Percentiles rank a stretch among this genome's conserved stretches.
Conservation (phyloP, 2,113 vertebrate species). For the Saimiri boliviensis region DNA sequence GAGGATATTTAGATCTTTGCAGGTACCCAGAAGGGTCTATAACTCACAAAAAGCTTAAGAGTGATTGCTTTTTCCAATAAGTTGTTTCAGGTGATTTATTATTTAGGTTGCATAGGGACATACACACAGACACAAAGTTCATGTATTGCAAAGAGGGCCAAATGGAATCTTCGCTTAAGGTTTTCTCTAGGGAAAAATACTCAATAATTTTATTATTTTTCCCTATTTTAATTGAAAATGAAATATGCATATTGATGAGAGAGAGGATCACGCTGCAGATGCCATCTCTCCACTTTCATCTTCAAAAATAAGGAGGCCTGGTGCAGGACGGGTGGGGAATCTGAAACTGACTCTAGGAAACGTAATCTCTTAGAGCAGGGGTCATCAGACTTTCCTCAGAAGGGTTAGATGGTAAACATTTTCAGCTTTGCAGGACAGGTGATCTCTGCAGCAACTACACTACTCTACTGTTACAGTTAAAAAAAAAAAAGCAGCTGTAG, state of each 20-base stretch:
- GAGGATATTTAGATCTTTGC: neutral
- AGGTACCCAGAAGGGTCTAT: neutral
- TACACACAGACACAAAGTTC: neutral
- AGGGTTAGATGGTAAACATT: neutral
- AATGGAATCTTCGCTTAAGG: neutral
- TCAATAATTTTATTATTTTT: neutral
- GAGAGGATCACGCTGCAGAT: neutral
- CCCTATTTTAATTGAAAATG: conserved; percentile 44
- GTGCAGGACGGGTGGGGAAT: neutral
- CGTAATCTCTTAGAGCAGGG: neutral
- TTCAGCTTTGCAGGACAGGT: neutral
- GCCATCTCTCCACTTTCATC: neutral
- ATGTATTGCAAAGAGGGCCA: neutral
- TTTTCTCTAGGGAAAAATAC: neutral
- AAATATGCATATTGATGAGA: neutral
- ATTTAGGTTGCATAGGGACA: neutral
- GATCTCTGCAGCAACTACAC: neutral
- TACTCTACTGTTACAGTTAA: neutral
- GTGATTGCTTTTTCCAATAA: neutral
- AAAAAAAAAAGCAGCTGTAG: neutral
- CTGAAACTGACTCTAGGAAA: neutral
- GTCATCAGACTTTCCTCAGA: neutral
- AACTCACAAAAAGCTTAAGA: neutral
- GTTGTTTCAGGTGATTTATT: neutral
- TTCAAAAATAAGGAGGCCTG: neutral